Base-by-base conservation (phyloP, 2,113 vertebrate species). In the Anarhynchus alexandrinus region DNA sequence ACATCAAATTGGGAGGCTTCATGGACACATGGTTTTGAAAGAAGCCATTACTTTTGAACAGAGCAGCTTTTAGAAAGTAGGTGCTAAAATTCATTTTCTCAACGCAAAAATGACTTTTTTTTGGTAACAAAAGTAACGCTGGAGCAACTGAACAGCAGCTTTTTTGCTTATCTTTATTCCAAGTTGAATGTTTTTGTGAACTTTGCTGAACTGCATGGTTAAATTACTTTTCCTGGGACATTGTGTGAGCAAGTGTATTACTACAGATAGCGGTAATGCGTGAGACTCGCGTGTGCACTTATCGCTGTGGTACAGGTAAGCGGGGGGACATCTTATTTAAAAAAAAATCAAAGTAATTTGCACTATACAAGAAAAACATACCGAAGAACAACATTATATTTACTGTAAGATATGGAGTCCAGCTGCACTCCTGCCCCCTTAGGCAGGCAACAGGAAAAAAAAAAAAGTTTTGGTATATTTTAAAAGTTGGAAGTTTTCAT, bases 11-110 rank as follows among this genome's bases (percentile, higher is more conserved):
- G 93, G 94, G 95, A 97, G 91, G 57, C 94, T 97, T 97, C 97
- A 95, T 95, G 88, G 96, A 62, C 93, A 88, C 78, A 79, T 92
- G 95, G 93, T 66, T 97, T 97, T 98, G 96, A 98, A 98, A 97
- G 95, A 86, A 92, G 78, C 88, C 82, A 89, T 96, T 98, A 90
- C 93, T 97, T 97, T 61, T 88, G 81, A 97, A 89, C 71, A 90
- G 93, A 93, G 89, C 52, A 71, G 59, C 45, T 79, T 87, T 61
- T 29, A 80, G 45, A 34, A 93, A 86, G 52, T 18, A 32, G 20
- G 47, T 55, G 47, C 67, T 70, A 43, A 77, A 93, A 82, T 57
- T 51, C 10, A 45, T 81, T 81, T 92, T 51, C 51, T 45, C 32
- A 67, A 81, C 52, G 36, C 30, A 74, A 83, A 90, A 92, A 52